phyloP scores from a whole-genome alignment of 2,797 vertebrate species.

The Anisognathus igniventris region DNA sequence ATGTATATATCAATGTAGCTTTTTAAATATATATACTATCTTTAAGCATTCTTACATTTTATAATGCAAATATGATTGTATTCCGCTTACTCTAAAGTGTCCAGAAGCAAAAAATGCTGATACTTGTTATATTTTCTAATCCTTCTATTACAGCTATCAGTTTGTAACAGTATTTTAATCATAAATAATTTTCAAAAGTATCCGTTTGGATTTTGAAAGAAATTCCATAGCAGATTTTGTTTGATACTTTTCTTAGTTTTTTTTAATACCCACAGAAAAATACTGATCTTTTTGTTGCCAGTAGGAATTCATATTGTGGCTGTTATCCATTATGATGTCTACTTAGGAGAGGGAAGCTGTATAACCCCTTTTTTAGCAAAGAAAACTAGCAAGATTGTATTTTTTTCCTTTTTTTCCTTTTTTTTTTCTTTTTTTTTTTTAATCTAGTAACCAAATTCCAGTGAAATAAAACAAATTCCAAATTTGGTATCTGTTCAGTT shows the following conservation, averaged over 20 bases:
- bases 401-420: neutral
- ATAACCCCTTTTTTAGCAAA: neutral
- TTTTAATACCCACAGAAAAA: neutral
- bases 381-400: neutral
- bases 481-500: neutral
- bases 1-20: accelerated
- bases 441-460: neutral
- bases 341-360: neutral
- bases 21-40: neutral
- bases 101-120: neutral
- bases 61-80: neutral
- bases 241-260: neutral
- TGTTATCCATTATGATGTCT: neutral
- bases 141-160: neutral
- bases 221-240: neutral
- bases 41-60: neutral
- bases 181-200: neutral
- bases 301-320: neutral
- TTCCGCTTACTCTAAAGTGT: neutral
- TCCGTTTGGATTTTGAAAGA: neutral
- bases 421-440: neutral
- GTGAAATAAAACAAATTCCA: neutral
- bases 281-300: neutral
- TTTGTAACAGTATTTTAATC: neutral
- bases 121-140: neutral